Conservation (phyloP, 2,888 invertebrate species). For the Diloba caeruleocephala region DNA sequence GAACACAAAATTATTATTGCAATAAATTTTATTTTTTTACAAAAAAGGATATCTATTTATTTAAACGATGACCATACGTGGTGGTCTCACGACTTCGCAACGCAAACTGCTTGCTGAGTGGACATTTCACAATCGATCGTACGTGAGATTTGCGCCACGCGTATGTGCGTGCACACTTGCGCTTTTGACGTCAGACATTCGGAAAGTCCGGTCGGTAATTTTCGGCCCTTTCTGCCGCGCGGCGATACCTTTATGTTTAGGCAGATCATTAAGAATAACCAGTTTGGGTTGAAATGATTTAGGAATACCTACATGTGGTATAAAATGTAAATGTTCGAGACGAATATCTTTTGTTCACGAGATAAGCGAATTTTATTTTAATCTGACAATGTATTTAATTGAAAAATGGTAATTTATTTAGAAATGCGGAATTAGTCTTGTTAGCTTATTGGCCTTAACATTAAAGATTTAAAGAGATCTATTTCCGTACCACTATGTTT, state of each 20-base stretch:
- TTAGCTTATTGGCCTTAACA: no score
- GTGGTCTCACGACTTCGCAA: background rate
- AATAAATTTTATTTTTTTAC: background rate
- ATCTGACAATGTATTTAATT: no score
- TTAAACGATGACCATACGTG: conserved; percentile 11
- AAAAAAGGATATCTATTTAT: background rate
- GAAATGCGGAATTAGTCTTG: no score
- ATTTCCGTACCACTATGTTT: no score
- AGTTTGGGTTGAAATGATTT: background rate
- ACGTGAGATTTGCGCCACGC: conserved; percentile 42
- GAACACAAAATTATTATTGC: background rate
- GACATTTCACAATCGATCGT: conserved; percentile 41
- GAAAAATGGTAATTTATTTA: no score
- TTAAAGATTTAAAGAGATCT: no score
- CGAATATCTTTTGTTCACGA: no score
- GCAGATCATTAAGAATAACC: background rate
- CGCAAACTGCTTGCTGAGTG: conserved; percentile 44
- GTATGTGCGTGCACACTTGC: conserved; percentile 6
- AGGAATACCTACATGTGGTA: no score
- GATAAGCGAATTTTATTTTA: no score
- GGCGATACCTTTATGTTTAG: background rate
- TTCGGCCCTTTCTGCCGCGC: conserved; percentile 14
- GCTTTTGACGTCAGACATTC: conserved; percentile 37
- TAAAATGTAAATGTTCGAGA: no score
- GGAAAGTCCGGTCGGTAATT: conserved; percentile 15